Evolutionary conservation across 2,113 vertebrate genomes (phyloP), one percentile per base, ranked within the genome.

Genomic region (Penelope pileata): DNA sequence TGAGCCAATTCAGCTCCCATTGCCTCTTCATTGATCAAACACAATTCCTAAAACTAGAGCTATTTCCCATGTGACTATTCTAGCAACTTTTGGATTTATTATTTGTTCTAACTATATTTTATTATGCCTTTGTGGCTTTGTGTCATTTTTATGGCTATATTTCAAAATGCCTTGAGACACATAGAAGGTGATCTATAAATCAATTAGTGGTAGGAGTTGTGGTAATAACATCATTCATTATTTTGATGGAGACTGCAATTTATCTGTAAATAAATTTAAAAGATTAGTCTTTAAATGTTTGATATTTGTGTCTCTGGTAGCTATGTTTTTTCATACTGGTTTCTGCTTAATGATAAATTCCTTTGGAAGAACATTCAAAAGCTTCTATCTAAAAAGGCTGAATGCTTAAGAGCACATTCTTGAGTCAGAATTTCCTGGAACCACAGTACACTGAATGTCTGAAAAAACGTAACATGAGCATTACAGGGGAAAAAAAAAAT

Each of bases 361-460:
- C 47, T 64, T 60, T 45, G 59, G 11, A 54, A 43, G 32, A 68
- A 16, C 13, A 7, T 17, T 82, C 83, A 62, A 51, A 56, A 24
- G 29, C 38, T 88, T 89, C 53, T 82, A 3, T n/a, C 24, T 29
- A 40, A 93, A 88, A 38, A 73, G 58, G 24, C 8, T 84, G 27
- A 80, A 60, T 64, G 81, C 78, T 88, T 93, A 29, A 74, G 36
- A 73, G 34, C 9, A 32, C 42, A 54, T 84, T 78, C 16, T 51
- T 67, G 62, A 94, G 38, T 91, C 80, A 82, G 51, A 94, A 90
- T 88, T 94, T 96, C 93, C 88, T 94, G 83, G 87, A 96, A 80
- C 21, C 12, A 63, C 10, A 95, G 36, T 59, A 93, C 5, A 34
- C 12, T 81, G 36, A 90, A 86, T 93, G 59, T 48, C 76, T 34